Evolutionary conservation across 2,797 vertebrate genomes (phyloP).

Genomic region (Sibirionetta formosa): DNA sequence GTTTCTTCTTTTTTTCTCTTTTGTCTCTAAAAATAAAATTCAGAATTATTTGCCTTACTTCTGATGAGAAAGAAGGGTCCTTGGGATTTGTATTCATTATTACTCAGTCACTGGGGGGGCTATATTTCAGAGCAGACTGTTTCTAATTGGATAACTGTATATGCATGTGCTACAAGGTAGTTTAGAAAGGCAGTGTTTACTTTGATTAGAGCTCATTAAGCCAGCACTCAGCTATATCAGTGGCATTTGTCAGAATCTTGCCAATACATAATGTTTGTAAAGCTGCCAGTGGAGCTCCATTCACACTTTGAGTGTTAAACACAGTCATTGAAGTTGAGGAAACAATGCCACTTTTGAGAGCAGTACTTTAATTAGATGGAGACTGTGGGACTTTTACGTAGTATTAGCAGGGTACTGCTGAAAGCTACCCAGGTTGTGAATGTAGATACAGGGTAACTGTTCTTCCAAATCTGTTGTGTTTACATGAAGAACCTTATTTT

Average conservation of each 20-base stretch:
- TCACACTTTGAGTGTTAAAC: background rate
- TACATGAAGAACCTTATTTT: background rate
- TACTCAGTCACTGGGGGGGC: background rate
- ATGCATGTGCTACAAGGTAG: background rate
- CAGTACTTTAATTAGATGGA: background rate
- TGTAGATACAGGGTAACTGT: background rate
- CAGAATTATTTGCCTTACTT: background rate
- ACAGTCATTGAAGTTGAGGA: background rate
- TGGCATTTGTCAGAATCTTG: background rate
- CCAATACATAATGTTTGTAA: background rate
- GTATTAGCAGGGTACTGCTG: background rate
- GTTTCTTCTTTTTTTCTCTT: background rate
- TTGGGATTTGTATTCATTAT: background rate
- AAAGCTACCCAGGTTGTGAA: background rate
- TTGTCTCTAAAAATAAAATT: background rate
- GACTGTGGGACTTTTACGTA: background rate
- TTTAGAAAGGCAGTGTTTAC: background rate
- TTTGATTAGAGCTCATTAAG: background rate
- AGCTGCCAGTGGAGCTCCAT: background rate
- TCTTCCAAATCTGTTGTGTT: background rate
- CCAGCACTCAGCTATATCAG: background rate
- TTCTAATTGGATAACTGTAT: background rate
- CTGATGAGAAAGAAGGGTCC: background rate
- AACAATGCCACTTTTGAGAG: background rate
- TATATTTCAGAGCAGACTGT: background rate